Conservation (phyloP, 2,888 invertebrate species). For the Phengaris arion region DNA sequence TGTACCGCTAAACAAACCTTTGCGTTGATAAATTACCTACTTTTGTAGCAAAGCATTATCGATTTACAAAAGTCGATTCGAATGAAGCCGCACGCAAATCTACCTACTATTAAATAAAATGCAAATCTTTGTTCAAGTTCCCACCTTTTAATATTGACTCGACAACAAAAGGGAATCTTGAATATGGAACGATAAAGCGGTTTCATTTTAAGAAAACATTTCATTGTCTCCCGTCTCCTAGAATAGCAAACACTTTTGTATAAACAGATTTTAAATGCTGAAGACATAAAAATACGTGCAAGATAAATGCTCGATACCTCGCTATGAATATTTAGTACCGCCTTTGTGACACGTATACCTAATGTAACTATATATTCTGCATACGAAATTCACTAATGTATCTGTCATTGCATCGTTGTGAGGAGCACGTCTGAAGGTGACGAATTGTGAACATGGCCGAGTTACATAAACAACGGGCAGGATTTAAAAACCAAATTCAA, state of each 20-base stretch:
- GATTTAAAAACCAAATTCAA: slow-evolving; percentile 15
- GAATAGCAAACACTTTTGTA: slow-evolving; percentile 37
- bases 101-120: slow-evolving; percentile 3
- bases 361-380: slow-evolving; percentile 49
- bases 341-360: slow-evolving; percentile 59
- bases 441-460: slow-evolving; percentile 20
- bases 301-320: slow-evolving; percentile 45
- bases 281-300: slow-evolving; percentile 37
- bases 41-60: neutral
- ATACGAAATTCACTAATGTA: slow-evolving; percentile 56
- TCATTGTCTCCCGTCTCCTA: slow-evolving; percentile 20
- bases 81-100: neutral
- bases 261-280: slow-evolving; percentile 36
- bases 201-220: slow-evolving; percentile 21
- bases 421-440: slow-evolving; percentile 14
- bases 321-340: slow-evolving; percentile 57
- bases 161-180: slow-evolving; percentile 19
- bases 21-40: neutral
- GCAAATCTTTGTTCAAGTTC: slow-evolving; percentile 5
- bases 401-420: slow-evolving; percentile 54
- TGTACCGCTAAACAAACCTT: neutral
- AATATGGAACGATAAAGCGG: slow-evolving; percentile 23
- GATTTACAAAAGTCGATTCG: slow-evolving; percentile 6
- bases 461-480: slow-evolving; percentile 6
- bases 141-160: slow-evolving; percentile 21